These are phyloP conservation scores for Lasioglossum figueresi DNA, from an alignment of 2,888 invertebrate genomes.

Conservation along the genomic window DNA sequence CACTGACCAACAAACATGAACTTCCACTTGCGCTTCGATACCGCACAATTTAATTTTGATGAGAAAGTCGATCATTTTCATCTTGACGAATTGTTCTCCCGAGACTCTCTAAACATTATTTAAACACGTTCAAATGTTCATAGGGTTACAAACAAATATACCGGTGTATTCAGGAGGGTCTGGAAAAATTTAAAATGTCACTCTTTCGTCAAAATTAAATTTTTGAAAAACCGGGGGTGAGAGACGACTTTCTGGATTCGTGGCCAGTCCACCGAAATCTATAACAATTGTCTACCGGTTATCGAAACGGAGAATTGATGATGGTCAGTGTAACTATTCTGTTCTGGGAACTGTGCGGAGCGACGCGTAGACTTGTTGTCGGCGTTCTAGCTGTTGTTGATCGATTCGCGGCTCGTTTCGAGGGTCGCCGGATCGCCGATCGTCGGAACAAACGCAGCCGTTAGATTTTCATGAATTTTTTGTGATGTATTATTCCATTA, in stretches of 20 bases:
- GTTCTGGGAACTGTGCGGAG: constrained; percentile 38
- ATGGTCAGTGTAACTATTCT: constrained; percentile 8
- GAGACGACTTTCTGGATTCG: neutral
- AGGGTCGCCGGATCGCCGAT: neutral
- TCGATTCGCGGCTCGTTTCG: neutral
- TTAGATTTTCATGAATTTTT: constrained; percentile 45
- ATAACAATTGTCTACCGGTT: neutral
- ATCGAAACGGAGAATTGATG: neutral
- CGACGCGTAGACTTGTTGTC: constrained; percentile 6
- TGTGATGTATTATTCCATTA: constrained; percentile 55
- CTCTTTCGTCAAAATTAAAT: neutral
- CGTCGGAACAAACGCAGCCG: constrained; percentile 14
- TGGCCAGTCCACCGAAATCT: neutral
- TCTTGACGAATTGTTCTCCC: neutral
- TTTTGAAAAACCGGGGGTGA: neutral
- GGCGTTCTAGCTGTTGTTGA: constrained; percentile 29
- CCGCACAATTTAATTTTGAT: neutral
- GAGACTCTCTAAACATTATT: neutral
- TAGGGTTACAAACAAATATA: neutral
- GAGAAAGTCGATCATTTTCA: neutral
- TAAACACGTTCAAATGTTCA: neutral
- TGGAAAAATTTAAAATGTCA: neutral
- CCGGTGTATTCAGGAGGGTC: neutral
- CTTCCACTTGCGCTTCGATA: neutral
- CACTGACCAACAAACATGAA: neutral